These are phyloP conservation scores for Penaeus japonicus DNA, from an alignment of 1,140 invertebrate genomes.

Conservation along the genomic window DNA sequence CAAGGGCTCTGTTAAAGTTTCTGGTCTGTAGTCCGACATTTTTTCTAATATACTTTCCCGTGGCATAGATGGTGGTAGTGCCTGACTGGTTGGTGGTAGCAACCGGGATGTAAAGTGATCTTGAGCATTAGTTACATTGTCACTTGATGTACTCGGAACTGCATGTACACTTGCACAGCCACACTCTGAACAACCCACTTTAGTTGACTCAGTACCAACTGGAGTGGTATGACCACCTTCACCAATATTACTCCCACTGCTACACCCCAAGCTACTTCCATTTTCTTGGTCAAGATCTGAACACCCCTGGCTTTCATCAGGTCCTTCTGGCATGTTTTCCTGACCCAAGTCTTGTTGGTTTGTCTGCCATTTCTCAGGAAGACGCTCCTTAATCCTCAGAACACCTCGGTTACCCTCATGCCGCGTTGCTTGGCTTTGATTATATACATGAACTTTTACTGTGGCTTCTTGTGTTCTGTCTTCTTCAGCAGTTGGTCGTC, in stretches of 20 bases:
- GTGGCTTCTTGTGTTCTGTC: conserved; percentile 39
- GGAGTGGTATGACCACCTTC: not conserved
- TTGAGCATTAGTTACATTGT: conserved; percentile 8
- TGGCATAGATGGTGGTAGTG: conserved; percentile 6
- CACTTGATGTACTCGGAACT: conserved; percentile 47
- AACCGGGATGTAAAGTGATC: not conserved
- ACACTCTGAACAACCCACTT: conserved; percentile 43
- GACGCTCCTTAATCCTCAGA: conserved; percentile 49
- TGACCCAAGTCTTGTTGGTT: not conserved
- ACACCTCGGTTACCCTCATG: conserved; percentile 35
- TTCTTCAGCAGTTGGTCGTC: conserved; percentile 7
- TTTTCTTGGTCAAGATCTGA: not conserved
- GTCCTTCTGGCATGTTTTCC: not conserved
- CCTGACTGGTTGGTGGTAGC: not conserved
- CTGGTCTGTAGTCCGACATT: conserved; percentile 24
- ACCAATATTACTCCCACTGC: not conserved
- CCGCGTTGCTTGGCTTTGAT: conserved; percentile 40
- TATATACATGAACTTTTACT: conserved; percentile 58
- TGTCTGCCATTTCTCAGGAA: conserved; percentile 55
- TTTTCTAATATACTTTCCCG: conserved; percentile 23
- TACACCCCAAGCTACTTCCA: not conserved
- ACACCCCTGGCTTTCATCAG: not conserved
- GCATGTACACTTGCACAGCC: conserved; percentile 40
- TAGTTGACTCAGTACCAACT: conserved; percentile 10
- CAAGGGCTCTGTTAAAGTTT: conserved; percentile 12